These are phyloP conservation scores for Drosophila testacea DNA, from an alignment of 2,888 invertebrate species.

Conservation along the genomic window DNA sequence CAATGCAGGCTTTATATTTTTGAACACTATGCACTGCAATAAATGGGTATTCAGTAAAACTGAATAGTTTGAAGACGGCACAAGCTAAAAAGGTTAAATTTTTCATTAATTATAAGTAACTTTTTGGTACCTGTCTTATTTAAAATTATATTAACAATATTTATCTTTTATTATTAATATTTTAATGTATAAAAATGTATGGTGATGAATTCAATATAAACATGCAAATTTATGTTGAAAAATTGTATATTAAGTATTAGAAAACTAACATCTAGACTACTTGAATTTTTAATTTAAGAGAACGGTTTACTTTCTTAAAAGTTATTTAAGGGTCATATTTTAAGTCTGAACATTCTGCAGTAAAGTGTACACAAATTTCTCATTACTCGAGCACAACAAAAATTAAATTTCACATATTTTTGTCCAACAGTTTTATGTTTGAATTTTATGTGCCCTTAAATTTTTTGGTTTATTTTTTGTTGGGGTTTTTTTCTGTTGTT, in stretches of 20 bases:
- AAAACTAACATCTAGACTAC: too few species aligned
- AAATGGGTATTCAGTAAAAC: neutral
- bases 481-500: conserved; percentile 5
- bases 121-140: too few species aligned
- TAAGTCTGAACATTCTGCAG: too few species aligned
- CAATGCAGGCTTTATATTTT: conserved; percentile 12
- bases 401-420: conserved; percentile 39
- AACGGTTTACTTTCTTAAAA: neutral
- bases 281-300: too few species aligned
- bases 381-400: conserved; percentile 13
- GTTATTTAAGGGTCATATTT: neutral
- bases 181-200: too few species aligned
- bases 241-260: too few species aligned
- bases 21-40: neutral
- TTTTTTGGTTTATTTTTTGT: conserved; percentile 4
- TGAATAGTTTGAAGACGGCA: neutral
- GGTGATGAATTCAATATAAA: too few species aligned
- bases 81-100: neutral
- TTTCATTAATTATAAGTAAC: too few species aligned
- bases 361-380: conserved; percentile 4
- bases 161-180: too few species aligned
- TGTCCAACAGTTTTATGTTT: conserved; percentile 33
- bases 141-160: too few species aligned
- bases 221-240: too few species aligned
- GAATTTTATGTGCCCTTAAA: conserved; percentile 19